Evolutionary conservation across 2,797 vertebrate genomes (phyloP).

Genomic region (Parambassis ranga): DNA sequence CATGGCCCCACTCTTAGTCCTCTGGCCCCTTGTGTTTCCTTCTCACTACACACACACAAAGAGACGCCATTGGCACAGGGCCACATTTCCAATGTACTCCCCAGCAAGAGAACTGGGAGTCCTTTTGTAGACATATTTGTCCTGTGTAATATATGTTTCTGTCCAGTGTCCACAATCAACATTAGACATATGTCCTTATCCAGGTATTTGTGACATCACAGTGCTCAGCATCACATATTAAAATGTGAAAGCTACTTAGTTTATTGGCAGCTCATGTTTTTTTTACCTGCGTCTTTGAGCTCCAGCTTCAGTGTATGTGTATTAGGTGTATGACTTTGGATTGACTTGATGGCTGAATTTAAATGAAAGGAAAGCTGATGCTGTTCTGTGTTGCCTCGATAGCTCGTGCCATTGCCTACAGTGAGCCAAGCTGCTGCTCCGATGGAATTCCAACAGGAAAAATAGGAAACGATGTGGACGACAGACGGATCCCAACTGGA

Average conservation of each 20-base stretch:
- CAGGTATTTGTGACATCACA: neutral
- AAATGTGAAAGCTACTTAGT: too few relatives aligned
- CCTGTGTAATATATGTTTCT: conserved; percentile 49
- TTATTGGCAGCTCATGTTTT: too few relatives aligned
- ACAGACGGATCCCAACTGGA: conserved; percentile 77
- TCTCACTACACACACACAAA: conserved; percentile 83
- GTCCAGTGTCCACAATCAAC: conserved; percentile 24
- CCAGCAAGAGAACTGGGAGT: conserved; percentile 64
- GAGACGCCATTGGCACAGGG: conserved; percentile 65
- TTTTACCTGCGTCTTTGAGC: too few relatives aligned
- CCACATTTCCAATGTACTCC: conserved; percentile 68
- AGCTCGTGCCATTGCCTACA: conserved; percentile 91
- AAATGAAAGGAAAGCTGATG: neutral
- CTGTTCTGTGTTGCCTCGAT: neutral
- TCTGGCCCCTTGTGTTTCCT: conserved; percentile 76
- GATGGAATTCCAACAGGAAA: conserved; percentile 79
- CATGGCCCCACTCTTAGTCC: conserved; percentile 72
- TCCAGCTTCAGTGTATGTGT: too few relatives aligned
- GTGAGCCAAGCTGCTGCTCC: conserved; percentile 84
- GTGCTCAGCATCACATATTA: too few relatives aligned
- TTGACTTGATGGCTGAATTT: too few relatives aligned
- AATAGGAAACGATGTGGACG: conserved; percentile 77
- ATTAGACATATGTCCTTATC: neutral
- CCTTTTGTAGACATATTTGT: conserved; percentile 57
- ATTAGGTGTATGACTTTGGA: too few relatives aligned